Conservation (phyloP, 2,113 vertebrate genomes). For the Gymnorhina tibicen region DNA sequence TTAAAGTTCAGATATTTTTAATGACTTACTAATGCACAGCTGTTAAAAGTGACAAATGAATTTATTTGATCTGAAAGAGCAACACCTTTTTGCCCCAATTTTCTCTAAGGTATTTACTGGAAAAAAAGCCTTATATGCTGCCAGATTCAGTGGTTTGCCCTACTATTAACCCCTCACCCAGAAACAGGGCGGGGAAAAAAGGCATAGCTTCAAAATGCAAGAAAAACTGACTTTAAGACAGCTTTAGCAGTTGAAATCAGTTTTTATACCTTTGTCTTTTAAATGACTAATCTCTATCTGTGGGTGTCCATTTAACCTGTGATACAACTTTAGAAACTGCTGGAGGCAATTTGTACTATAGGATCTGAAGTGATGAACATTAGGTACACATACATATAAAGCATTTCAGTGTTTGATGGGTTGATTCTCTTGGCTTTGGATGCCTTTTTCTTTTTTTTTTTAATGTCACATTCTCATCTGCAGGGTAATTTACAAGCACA, state of each 20-base stretch:
- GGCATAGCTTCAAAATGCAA: not conserved
- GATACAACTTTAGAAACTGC: slow-evolving; percentile 19
- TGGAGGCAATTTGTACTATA: not conserved
- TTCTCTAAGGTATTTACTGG: not conserved
- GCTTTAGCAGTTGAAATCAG: not conserved
- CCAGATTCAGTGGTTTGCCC: not conserved
- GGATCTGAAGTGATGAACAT: not conserved
- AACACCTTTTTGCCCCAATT: not conserved
- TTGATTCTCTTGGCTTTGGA: not conserved
- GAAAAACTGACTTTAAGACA: not conserved
- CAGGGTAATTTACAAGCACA: not conserved
- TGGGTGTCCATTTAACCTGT: slow-evolving; percentile 13
- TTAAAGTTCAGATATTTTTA: not conserved
- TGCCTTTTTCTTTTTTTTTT: not conserved
- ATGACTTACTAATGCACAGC: not conserved
- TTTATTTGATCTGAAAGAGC: not conserved
- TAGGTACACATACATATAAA: not conserved
- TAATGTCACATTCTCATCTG: not conserved
- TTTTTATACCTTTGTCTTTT: not conserved
- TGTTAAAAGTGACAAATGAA: not conserved
- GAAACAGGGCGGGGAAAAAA: rapidly evolving
- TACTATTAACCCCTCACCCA: not conserved
- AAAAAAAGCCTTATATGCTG: not conserved
- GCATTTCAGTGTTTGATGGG: not conserved
- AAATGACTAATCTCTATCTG: not conserved